Evolutionary conservation across 2,888 invertebrate genomes (phyloP), one percentile per base, ranked within the genome.

Genomic region (Blera fallax): DNA sequence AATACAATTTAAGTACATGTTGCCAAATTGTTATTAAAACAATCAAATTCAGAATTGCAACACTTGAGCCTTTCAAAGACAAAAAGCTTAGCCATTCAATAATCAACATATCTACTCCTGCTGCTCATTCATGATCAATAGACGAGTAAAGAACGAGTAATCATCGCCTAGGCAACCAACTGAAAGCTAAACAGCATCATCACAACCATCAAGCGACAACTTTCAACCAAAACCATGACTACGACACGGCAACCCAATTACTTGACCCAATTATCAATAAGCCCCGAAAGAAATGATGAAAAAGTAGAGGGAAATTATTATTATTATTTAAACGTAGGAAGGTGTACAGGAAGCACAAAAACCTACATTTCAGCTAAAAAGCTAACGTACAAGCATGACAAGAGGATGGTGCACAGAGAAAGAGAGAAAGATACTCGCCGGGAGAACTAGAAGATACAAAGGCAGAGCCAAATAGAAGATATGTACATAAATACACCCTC

Each of bases 201-300:
- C 37, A 74, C 14, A n/a, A 60, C 43, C 48, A 60, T 50, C 48
- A 43, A 56, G 16, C 40, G 14, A 24, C 64, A 64, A 34, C 54
- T 54, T 43, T 37, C 60, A 18, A 14, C 29, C 62, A 37, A 62
- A 64, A 64, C 45, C 69, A 54, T 76, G 67, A 48, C 74, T 62
- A 74, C 43, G 54, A 69, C 81, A 54, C 65, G 11, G 37, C 37
- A 74, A 81, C 74, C 76, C 64, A 69, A 81, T 74, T 76, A 64
- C 81, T 62, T 81, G 81, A 81, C 81, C 76, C 70, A 81, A 81
- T 81, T 81, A 70, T 70, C 64, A 70, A 76, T 81, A 76, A 62
- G 50, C 62, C 45, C 74, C 65, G 37, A 64, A 69, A 62, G 67
- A 67, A 40, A 32, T 48, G 60, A 70, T 58, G 45, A 82, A 77